Conservation (phyloP, 2,797 vertebrate species). For the Rhodeus uyekii region DNA sequence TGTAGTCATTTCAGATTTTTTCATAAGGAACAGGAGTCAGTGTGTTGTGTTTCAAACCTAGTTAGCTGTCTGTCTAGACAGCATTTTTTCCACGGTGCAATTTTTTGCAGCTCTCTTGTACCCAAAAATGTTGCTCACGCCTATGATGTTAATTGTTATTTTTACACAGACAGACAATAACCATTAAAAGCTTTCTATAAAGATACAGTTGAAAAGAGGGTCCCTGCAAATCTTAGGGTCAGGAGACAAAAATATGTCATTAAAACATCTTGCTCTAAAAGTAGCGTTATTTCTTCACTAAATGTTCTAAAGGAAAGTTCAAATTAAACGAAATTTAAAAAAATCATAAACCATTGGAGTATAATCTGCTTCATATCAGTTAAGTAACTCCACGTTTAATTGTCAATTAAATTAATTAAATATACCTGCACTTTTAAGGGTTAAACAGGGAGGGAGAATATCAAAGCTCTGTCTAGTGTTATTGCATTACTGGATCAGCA, state of each 20-base stretch:
- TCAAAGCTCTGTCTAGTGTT: not conserved
- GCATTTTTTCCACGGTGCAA: not conserved
- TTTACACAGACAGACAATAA: not conserved
- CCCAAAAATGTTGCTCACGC: conserved; percentile 1
- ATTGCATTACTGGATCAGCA: not conserved
- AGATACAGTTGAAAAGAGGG: not conserved
- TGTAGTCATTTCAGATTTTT: not conserved
- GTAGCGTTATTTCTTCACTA: not conserved
- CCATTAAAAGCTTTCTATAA: not conserved
- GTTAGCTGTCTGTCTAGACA: conserved; percentile 16
- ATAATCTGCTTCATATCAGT: not conserved
- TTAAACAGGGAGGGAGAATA: not conserved
- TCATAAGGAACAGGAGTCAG: not conserved
- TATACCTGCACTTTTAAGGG: not conserved
- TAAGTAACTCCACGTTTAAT: not conserved
- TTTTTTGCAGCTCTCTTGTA: not conserved
- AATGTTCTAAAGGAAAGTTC: not conserved
- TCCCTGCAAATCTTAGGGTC: not conserved
- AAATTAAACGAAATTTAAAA: not conserved
- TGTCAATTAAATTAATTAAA: not conserved
- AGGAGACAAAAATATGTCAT: not conserved
- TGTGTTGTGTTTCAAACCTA: not conserved
- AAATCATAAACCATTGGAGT: not conserved
- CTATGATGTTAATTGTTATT: not conserved
- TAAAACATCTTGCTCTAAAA: not conserved